Percentiles rank a stretch among this genome's conserved stretches.
phyloP scores from a whole-genome alignment of 1,140 invertebrate species.

The Bombus superbus region DNA sequence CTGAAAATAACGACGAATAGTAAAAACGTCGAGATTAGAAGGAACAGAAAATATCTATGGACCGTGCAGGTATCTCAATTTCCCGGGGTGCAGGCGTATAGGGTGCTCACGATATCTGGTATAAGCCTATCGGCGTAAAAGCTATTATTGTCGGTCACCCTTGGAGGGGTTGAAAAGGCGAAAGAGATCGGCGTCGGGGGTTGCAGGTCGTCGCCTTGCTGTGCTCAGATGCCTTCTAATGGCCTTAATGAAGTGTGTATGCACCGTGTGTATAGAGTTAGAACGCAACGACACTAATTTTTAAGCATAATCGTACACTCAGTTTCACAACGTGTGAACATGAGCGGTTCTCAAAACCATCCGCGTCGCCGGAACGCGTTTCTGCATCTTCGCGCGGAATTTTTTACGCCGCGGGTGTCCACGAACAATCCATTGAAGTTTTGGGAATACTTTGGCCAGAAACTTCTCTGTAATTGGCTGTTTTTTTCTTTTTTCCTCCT shows the following conservation, averaged over 20 bases:
- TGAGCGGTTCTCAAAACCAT: constrained; percentile 70
- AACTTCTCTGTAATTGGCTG: constrained; percentile 42
- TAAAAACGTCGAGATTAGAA: background rate
- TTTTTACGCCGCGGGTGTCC: constrained; percentile 50
- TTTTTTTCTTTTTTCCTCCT: background rate
- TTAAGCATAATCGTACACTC: constrained; percentile 82
- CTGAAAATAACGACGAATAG: background rate
- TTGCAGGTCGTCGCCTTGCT: constrained; percentile 64
- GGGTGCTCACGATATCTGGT: constrained; percentile 54
- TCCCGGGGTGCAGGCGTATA: constrained; percentile 36
- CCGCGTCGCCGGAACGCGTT: constrained; percentile 33
- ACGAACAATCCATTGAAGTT: constrained; percentile 31
- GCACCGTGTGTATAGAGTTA: constrained; percentile 71
- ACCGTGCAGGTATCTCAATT: constrained; percentile 60
- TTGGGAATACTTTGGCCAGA: constrained; percentile 22
- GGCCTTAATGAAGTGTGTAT: constrained; percentile 82
- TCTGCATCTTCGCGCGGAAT: constrained; percentile 55
- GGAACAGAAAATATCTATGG: background rate
- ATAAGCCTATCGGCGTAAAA: constrained; percentile 64
- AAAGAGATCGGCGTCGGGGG: constrained; percentile 62
- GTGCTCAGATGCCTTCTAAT: constrained; percentile 78
- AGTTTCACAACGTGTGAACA: constrained; percentile 83
- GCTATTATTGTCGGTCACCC: constrained; percentile 65
- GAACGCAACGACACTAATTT: constrained; percentile 81
- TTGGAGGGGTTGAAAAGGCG: constrained; percentile 64